Evolutionary conservation across 2,797 vertebrate species (phyloP), one percentile per base, ranked within the genome.

Genomic region (Neostethus bicornis): DNA sequence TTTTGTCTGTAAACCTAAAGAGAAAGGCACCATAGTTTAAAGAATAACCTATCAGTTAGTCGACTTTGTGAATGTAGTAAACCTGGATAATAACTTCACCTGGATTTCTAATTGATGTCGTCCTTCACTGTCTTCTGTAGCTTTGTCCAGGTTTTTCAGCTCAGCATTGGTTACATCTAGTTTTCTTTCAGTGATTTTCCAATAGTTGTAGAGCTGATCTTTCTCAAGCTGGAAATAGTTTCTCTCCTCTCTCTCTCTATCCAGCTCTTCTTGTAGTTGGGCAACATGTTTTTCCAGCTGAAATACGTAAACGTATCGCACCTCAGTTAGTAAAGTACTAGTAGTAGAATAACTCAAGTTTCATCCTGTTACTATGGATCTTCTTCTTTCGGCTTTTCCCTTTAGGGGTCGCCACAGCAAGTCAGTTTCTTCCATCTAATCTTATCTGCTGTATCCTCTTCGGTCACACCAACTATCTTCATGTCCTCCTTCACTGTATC

Each of bases 1-100:
- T 97, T 98, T 90, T 97, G 96, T 73, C 95, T 96, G 70, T 96
- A 98, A 8, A 97, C 94, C 97, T 99, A 51, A 24, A 7, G 7
- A 31, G 7, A 24, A 60, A 42, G 37, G 41, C 3, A 3, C 3
- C n/a, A 49, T 17, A 17, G n/a, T n/a, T n/a, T 11, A 13, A 23
- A 16, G 13, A 5, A 3, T 31, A 10, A 11, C 16, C 38, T 7
- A 17, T 38, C 9, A 3, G 2, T 38, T 34, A 16, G 8, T 9
- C 31, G 17, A 38, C 1, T 12, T 10, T 4, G 14, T 20, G n/a
- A 45, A 24, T 16, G 34, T 13, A 13, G 12, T 4, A 32, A 29
- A 34, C 17, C 28, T 45, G 23, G 44, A 7, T 16, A 26, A 16
- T 78, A 69, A 44, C 12, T 44, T 65, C 75, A 96, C 97, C 93